Evolutionary conservation across 2,797 vertebrate genomes (phyloP).

Genomic region (Toxotes lorentzi): DNA sequence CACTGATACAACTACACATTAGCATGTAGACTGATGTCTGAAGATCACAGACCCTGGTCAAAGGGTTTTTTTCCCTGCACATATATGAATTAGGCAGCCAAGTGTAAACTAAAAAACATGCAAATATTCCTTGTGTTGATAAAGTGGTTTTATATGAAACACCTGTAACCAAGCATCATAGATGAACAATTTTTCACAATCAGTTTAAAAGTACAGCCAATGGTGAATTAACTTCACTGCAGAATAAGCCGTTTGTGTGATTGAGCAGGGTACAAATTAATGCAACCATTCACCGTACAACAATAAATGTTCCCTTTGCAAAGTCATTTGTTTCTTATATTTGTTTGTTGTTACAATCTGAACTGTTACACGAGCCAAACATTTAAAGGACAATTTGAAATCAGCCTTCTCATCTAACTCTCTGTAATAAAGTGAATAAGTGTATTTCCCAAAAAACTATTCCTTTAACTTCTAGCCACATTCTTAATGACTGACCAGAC

Average conservation of each 20-base stretch:
- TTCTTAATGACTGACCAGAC: conserved; percentile 3
- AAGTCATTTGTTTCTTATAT: conserved; percentile 4
- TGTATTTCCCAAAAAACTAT: neutral
- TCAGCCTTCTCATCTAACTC: neutral
- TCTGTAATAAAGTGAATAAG: neutral
- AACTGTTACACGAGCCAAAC: neutral
- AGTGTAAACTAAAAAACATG: conserved; percentile 20
- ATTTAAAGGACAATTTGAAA: neutral
- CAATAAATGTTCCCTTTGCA: conserved; percentile 17
- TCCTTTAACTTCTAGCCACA: conserved; percentile 8
- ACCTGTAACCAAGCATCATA: neutral
- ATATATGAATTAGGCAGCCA: conserved; percentile 15
- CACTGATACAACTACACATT: conserved; percentile 34
- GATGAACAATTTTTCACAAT: neutral
- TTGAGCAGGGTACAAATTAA: conserved; percentile 12
- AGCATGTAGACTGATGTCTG: conserved; percentile 23
- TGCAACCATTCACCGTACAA: neutral
- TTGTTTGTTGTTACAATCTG: neutral
- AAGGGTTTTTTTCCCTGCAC: conserved; percentile 30
- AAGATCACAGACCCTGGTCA: conserved; percentile 32
- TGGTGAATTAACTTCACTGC: neutral
- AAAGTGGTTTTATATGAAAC: conserved; percentile 1
- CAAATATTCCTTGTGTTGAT: neutral
- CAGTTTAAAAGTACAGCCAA: conserved; percentile 28
- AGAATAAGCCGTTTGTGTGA: neutral